Base-by-base conservation (phyloP, 2,797 vertebrate genomes). In the Lateolabrax maculatus region DNA sequence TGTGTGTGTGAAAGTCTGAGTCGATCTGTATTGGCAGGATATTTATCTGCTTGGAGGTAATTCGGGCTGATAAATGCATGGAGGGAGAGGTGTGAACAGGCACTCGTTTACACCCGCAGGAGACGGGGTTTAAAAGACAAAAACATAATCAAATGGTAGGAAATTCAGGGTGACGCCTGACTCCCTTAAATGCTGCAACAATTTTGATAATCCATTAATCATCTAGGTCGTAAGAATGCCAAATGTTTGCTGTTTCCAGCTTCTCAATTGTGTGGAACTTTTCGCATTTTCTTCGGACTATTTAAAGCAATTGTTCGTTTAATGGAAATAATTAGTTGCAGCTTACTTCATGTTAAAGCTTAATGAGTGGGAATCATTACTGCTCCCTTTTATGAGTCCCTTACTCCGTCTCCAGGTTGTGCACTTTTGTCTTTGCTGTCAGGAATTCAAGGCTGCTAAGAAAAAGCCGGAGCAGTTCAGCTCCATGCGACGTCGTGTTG, bases 401-500 rank as follows among this genome's bases (percentile, higher is more conserved):
- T n/a, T 49, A 15, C 80, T 77, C 71, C 21, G 46, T 80, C 46
- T 86, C 66, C 79, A 58, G 76, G 56, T 75, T 52, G 44, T 63
- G 70, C 70, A 37, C 41, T 72, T 75, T 61, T 58, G 69, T 65
- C 74, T 69, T 3, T 23, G 66, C 77, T 56, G 71, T 77, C 75
- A 79, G 63, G 67, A 79, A 57, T 63, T 71, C 41, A 36, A 79
- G 58, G 56, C 79, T 77, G 83, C 85, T 46, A 15, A 79, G 56
- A 68, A 79, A n/a, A 66, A 85, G 81, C 79, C 46, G 75, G 64
- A 76, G 68, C 52, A 12, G 21, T 64, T 76, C 39, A 71, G 74
- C 77, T 57, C 79, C n/a, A 34, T 27, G 62, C 83, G 21, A 15
- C 58, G 71, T 91, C 79, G 83, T 86, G 87, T 90, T 77, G 77